phyloP scores from a whole-genome alignment of 2,797 vertebrate species.

The Meda fulgida region DNA sequence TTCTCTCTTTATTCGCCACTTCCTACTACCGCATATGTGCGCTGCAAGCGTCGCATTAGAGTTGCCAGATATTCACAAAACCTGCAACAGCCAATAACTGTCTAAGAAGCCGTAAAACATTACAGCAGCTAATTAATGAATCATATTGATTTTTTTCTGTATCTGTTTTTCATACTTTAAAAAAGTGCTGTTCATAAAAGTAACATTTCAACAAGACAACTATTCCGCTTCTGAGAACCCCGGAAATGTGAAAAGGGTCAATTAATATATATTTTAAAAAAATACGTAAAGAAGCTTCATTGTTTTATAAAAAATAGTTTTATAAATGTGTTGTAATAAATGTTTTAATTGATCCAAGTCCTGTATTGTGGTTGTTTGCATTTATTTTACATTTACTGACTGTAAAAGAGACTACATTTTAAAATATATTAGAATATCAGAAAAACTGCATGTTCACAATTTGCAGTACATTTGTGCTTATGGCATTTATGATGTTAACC shows the following conservation, averaged over 20 bases:
- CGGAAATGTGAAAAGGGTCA: too few species aligned
- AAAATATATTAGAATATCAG: not conserved
- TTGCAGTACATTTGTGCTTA: not conserved
- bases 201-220: not conserved
- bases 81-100: not conserved
- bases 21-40: slow-evolving; percentile 44
- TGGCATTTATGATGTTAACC: not conserved
- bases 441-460: not conserved
- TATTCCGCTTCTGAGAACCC: too few species aligned
- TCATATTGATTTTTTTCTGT: not conserved
- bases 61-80: slow-evolving; percentile 13
- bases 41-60: not conserved
- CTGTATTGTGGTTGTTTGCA: not conserved
- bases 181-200: not conserved
- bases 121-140: not conserved
- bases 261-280: not conserved
- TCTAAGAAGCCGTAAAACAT: not conserved
- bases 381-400: not conserved
- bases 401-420: not conserved
- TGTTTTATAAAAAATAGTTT: not conserved
- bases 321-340: not conserved
- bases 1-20: not conserved
- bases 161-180: not conserved
- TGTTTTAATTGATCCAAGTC: not conserved
- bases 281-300: not conserved